Conservation (phyloP, 2,797 vertebrate genomes). For the Pseudochirops corinnae region DNA sequence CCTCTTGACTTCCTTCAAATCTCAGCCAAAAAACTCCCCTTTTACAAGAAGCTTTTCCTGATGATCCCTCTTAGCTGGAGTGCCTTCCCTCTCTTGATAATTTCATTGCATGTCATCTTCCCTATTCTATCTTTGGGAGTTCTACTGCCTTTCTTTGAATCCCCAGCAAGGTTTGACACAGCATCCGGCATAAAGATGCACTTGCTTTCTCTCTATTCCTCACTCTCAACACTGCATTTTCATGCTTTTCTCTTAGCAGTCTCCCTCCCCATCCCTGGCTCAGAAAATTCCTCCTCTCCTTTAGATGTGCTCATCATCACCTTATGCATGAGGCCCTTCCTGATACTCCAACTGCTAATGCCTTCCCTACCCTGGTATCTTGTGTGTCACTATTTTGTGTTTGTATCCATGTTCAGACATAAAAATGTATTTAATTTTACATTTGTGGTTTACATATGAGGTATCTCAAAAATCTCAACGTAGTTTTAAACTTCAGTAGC, state of each 20-base stretch:
- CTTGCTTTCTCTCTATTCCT: not conserved
- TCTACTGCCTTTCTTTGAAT: slow-evolving; percentile 24
- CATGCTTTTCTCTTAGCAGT: not conserved
- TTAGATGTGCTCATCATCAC: slow-evolving; percentile 11
- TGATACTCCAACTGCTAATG: not conserved
- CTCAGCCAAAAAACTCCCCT: not conserved
- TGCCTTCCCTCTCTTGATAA: not conserved
- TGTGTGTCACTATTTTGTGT: not conserved
- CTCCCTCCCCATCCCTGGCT: not conserved
- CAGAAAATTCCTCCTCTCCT: slow-evolving; percentile 10
- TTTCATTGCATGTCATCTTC: not conserved
- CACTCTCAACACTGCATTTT: not conserved
- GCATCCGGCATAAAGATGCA: not conserved
- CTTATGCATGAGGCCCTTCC: not conserved
- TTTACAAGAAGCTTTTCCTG: not conserved
- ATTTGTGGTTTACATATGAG: not conserved
- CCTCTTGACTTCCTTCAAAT: not conserved
- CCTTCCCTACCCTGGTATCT: not conserved
- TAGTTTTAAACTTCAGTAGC: not conserved
- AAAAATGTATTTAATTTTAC: not conserved
- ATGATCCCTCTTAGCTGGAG: not conserved
- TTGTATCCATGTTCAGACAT: not conserved
- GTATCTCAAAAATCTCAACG: not conserved
- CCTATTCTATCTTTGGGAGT: not conserved
- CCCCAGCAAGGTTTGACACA: slow-evolving; percentile 1